Evolutionary conservation across 2,797 vertebrate species (phyloP), one percentile per base, ranked within the genome.

Genomic region (Chrosomus eos): DNA sequence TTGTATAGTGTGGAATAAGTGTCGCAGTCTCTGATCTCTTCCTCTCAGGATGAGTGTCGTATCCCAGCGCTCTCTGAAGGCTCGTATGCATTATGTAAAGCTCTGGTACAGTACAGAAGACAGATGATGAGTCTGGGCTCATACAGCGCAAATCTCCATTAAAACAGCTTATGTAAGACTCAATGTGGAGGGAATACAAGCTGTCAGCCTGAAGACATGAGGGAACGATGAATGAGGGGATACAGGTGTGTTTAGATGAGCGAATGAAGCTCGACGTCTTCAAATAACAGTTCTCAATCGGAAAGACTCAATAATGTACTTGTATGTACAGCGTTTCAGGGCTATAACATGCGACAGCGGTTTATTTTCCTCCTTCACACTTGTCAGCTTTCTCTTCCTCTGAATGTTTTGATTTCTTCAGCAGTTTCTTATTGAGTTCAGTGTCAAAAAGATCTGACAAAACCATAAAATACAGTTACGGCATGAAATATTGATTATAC

Each of bases 51-150:
- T 28, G 40, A 62, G 40, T 90, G 93, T 93, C 92, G 93, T 91
- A 89, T 93, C 94, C 90, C 91, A 93, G 91, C 93, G 91, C 92
- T 90, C 87, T 66, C 88, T 78, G 82, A 88, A 92, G 90, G 86
- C 89, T 92, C 90, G 67, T 88, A 93, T 94, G 92, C 91, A 93
- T 94, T 94, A 94, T 94, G 90, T 91, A 93, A 90, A 92, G 91
- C 88, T 74, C 60, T 58, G 33, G 45, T 81, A 92, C 92, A 67
- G 89, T 91, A 92, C 90, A 90, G 91, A 93, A 94, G 92, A 93
- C 89, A 89, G 93, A 94, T 93, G 87, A 88, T 88, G 90, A 92
- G 48, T 18, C 48, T 51, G 40, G 60, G 77, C 40, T 79, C 93
- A 93, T 7, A 33, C 26, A 66, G 38, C 4, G 7, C 18, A 48